Evolutionary conservation across 2,797 vertebrate species (phyloP).

Genomic region (Pristis pectinata): DNA sequence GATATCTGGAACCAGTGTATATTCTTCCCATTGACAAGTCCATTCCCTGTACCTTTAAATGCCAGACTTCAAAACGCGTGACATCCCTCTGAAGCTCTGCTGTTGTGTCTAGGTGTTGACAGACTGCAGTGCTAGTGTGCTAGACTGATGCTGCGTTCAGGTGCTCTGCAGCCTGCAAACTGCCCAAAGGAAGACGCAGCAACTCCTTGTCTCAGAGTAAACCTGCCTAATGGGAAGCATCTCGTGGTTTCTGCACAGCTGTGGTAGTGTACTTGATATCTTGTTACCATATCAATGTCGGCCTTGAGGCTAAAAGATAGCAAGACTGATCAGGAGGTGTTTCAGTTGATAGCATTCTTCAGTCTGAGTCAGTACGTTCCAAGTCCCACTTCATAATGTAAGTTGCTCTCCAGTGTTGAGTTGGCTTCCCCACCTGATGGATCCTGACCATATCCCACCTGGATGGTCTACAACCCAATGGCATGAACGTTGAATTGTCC

Average conservation of each 20-base stretch:
- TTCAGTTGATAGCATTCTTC: background rate
- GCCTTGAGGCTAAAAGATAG: background rate
- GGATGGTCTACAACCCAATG: no score
- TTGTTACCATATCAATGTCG: background rate
- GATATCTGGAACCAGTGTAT: background rate
- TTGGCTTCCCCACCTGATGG: no score
- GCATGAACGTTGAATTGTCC: no score
- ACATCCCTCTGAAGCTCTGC: background rate
- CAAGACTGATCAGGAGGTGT: background rate
- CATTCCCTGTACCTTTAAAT: background rate
- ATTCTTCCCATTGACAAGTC: background rate
- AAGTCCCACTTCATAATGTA: no score
- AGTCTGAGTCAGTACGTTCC: no score
- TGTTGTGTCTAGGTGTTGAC: background rate
- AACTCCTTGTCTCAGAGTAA: background rate
- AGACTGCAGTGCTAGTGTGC: background rate
- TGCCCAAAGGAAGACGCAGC: background rate
- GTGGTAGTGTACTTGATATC: background rate
- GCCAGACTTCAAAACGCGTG: background rate
- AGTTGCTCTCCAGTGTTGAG: no score
- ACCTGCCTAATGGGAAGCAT: background rate
- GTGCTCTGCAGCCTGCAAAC: background rate
- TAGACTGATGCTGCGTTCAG: background rate
- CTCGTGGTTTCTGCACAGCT: background rate
- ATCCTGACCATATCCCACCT: no score